A percentile compares a stretch with the other conserved stretches of the same genome.
phyloP scores from a whole-genome alignment of 2,888 invertebrate genomes.

The Drosophila colorata region DNA sequence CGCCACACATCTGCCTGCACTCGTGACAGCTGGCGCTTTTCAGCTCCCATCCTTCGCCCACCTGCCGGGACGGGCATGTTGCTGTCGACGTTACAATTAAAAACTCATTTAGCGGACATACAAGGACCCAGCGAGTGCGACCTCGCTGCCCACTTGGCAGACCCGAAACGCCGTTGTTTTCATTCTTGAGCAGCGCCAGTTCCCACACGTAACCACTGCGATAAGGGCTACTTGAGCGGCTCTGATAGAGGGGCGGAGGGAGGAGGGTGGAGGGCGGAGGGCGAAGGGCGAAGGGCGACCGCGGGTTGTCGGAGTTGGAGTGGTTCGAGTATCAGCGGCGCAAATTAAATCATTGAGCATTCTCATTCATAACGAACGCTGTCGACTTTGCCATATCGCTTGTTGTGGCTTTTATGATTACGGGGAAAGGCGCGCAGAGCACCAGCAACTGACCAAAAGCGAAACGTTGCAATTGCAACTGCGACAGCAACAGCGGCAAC shows the following conservation, averaged over 20 bases:
- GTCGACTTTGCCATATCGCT: slow-evolving; percentile 23
- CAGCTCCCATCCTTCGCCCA: too few species aligned
- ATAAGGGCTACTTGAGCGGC: slow-evolving; percentile 35
- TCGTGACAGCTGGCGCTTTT: too few species aligned
- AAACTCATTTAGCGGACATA: slow-evolving; percentile 31
- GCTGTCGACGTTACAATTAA: slow-evolving; percentile 14
- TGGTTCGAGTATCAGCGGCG: slow-evolving; percentile 16
- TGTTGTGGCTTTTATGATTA: slow-evolving; percentile 27
- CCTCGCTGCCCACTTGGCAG: slow-evolving; percentile 1
- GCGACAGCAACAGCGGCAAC: slow-evolving; percentile 1
- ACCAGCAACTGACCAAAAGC: slow-evolving; percentile 7
- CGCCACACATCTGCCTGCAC: too few species aligned
- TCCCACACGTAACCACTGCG: slow-evolving; percentile 28
- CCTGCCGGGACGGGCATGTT: too few species aligned
- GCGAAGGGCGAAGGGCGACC: not conserved
- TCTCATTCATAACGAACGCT: slow-evolving; percentile 30
- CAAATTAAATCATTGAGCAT: slow-evolving; percentile 40
- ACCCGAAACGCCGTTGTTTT: slow-evolving; percentile 13
- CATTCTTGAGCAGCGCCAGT: not conserved
- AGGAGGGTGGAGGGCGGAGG: not conserved
- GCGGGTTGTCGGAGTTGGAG: not conserved
- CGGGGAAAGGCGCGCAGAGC: slow-evolving; percentile 18
- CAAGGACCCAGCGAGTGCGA: slow-evolving; percentile 10
- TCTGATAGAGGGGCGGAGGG: too few species aligned
- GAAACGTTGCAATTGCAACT: slow-evolving; percentile 33